These are phyloP conservation scores for Tipula lateralis DNA, from an alignment of 2,888 invertebrate species.

Conservation along the genomic window DNA sequence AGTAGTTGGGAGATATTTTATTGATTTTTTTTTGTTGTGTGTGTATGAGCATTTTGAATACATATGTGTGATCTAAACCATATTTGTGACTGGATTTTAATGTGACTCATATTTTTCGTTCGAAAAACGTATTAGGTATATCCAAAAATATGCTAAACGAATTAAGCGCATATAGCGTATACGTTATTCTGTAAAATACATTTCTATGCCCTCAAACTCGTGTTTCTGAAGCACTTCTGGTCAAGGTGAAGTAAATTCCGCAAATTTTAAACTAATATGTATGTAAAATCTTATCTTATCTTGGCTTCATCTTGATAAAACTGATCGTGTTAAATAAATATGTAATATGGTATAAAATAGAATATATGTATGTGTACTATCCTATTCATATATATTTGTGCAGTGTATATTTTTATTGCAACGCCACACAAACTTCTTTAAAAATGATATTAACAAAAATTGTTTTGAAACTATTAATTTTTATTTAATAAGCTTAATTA, in stretches of 20 bases:
- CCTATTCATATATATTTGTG: no score
- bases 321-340: background rate
- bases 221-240: background rate
- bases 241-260: background rate
- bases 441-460: no score
- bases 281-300: background rate
- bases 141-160: background rate
- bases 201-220: background rate
- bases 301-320: background rate
- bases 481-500: no score
- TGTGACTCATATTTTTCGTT: background rate
- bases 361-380: no score
- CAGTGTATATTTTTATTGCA: no score
- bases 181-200: background rate
- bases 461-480: no score
- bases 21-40: background rate
- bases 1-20: background rate
- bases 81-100: background rate
- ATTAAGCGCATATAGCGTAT: background rate
- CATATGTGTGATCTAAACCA: background rate
- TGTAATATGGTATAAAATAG: no score
- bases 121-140: background rate
- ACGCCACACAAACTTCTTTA: no score
- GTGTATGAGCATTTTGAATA: background rate
- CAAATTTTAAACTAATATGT: background rate